Conservation (phyloP, 2,113 vertebrate species). For the Ceratotherium simum region DNA sequence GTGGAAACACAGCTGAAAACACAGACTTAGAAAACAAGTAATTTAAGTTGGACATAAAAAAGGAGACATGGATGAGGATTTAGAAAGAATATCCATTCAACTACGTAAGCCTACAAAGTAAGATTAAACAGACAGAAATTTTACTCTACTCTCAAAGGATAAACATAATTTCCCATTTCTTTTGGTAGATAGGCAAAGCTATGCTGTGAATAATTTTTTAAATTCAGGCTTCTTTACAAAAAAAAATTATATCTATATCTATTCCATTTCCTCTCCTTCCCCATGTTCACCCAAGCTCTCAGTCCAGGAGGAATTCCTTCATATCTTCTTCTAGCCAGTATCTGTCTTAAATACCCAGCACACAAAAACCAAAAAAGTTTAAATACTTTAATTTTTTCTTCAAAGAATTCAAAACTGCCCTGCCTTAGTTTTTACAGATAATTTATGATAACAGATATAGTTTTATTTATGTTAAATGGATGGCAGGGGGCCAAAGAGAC, state of each 20-base stretch:
- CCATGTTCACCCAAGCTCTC: neutral
- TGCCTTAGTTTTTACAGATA: neutral
- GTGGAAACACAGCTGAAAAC: constrained; percentile 24
- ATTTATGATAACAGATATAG: neutral
- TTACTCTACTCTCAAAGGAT: neutral
- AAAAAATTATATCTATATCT: neutral
- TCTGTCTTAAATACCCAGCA: neutral
- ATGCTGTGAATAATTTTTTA: neutral
- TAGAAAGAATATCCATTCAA: neutral
- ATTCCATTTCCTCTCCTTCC: neutral
- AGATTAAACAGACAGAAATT: constrained; percentile 30
- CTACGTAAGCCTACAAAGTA: neutral
- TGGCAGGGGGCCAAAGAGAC: neutral
- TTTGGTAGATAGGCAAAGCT: neutral
- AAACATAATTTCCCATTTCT: neutral
- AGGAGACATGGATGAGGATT: neutral
- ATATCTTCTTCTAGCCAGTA: neutral
- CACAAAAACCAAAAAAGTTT: neutral
- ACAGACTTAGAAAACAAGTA: neutral
- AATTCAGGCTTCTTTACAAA: neutral
- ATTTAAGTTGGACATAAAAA: constrained; percentile 36
- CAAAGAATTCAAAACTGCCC: neutral
- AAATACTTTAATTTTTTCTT: neutral
- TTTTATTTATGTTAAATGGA: constrained; percentile 28
- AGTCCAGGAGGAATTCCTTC: neutral